These are phyloP conservation scores for Chaetura pelagica DNA, from an alignment of 2,113 vertebrate genomes.

Conservation along the genomic window DNA sequence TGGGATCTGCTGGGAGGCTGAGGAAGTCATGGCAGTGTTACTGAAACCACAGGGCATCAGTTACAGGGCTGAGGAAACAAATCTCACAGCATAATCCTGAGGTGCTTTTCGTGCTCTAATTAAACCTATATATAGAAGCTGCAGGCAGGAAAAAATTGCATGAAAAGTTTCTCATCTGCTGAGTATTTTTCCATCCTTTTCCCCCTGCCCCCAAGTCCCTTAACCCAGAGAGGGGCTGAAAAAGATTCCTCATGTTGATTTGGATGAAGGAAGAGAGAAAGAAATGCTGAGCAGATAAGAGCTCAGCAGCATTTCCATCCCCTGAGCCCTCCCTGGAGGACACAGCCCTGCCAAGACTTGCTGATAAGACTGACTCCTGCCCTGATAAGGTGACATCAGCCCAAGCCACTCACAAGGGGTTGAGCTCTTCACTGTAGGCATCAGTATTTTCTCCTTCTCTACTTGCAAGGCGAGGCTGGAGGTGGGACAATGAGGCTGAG, in stretches of 20 bases:
- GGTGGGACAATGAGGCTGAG: not conserved
- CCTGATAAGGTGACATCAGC: not conserved
- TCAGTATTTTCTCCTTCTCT: not conserved
- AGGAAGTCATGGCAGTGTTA: not conserved
- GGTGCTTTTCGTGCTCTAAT: conserved; percentile 61
- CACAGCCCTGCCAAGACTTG: rapidly evolving
- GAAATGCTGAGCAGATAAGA: conserved; percentile 22
- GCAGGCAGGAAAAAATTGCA: conserved; percentile 14
- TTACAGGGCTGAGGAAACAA: conserved; percentile 56
- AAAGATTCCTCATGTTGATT: not conserved
- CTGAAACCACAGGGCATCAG: conserved; percentile 44
- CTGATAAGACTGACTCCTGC: not conserved
- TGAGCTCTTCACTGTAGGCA: not conserved
- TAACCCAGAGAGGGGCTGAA: not conserved
- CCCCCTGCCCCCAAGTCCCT: not conserved
- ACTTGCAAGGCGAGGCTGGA: not conserved
- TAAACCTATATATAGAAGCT: conserved; percentile 71
- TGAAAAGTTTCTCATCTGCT: conserved; percentile 34
- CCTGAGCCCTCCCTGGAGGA: not conserved
- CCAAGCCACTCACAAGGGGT: not conserved
- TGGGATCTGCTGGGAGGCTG: not conserved
- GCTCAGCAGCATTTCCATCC: not conserved
- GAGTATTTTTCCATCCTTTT: conserved; percentile 64
- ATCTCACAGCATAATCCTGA: conserved; percentile 61
- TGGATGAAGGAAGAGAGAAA: not conserved